These are phyloP conservation scores for Neoarius graeffei DNA, from an alignment of 2,113 vertebrate genomes.

Conservation along the genomic window DNA sequence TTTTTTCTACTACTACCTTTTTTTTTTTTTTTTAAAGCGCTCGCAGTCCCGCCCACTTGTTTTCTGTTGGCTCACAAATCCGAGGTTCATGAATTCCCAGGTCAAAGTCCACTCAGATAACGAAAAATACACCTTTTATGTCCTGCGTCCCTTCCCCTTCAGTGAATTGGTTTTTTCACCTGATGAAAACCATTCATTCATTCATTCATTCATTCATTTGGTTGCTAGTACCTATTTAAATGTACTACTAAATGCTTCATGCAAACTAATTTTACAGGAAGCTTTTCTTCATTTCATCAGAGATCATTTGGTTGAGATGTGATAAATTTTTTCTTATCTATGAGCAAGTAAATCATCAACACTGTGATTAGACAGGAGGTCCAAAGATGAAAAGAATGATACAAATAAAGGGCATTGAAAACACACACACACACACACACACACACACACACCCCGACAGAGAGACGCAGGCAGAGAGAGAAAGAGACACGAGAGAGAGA, in stretches of 20 bases:
- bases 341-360: not conserved
- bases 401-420: not conserved
- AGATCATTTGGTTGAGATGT: not conserved
- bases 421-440: not conserved
- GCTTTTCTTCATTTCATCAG: not conserved
- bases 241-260: not conserved
- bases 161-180: not conserved
- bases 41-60: not conserved
- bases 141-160: not conserved
- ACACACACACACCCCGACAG: not conserved
- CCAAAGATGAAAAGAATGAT: slow-evolving; percentile 1
- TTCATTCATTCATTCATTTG: not conserved
- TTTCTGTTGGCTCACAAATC: not conserved
- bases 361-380: not conserved
- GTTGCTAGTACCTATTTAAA: not conserved
- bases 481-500: not conserved
- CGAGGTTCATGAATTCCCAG: not conserved
- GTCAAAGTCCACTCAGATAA: not conserved
- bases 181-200: not conserved
- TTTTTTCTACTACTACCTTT: not conserved
- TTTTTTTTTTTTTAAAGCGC: not conserved
- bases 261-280: not conserved
- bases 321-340: not conserved
- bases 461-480: too few species aligned
- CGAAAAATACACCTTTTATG: not conserved